Evolutionary conservation across 2,113 vertebrate genomes (phyloP).

Genomic region (Alligator sinensis): DNA sequence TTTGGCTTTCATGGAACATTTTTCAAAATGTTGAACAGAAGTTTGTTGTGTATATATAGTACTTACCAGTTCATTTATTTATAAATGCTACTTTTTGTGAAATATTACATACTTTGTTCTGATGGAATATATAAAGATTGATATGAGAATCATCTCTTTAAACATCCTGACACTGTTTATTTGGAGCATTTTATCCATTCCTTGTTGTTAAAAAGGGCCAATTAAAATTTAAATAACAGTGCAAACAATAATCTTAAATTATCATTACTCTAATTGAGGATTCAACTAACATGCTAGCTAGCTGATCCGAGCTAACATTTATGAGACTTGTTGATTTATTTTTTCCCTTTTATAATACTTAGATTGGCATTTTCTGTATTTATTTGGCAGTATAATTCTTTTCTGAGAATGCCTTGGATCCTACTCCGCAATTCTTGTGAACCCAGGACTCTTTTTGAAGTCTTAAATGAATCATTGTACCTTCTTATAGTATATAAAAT

Average conservation of each 20-base stretch:
- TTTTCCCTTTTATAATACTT: slow-evolving; percentile 12
- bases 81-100: slow-evolving; percentile 35
- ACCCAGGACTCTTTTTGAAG: not conserved
- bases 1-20: not conserved
- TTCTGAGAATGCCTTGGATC: not conserved
- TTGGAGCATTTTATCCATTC: slow-evolving; percentile 33
- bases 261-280: not conserved
- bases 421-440: not conserved
- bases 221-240: slow-evolving; percentile 23
- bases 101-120: not conserved
- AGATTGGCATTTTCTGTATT: not conserved
- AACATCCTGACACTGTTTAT: slow-evolving; percentile 15
- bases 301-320: not conserved
- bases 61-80: slow-evolving; percentile 15
- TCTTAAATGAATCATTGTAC: not conserved
- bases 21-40: not conserved
- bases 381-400: not conserved
- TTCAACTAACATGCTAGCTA: not conserved
- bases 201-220: slow-evolving; percentile 37
- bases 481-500: not conserved
- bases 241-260: slow-evolving; percentile 14
- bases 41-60: not conserved
- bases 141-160: slow-evolving; percentile 43
- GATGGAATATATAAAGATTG: slow-evolving; percentile 14
- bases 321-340: not conserved